Conservation (phyloP, 2,113 vertebrate species). For the Paraplagusia blochii region DNA sequence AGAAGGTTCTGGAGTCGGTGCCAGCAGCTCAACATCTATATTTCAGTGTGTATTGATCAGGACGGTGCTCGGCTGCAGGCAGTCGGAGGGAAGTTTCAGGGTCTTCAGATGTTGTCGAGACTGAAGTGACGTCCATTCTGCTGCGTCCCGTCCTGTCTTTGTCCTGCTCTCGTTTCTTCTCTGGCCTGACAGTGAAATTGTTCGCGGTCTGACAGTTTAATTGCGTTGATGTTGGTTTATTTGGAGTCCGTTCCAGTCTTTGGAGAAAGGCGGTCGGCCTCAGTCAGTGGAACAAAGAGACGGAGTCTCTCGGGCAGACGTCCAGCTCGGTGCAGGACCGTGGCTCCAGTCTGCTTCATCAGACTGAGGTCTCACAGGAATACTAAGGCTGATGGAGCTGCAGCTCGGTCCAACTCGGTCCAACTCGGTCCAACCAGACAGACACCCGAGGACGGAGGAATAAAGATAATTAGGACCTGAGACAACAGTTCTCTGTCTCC, state of each 20-base stretch:
- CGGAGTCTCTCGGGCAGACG: constrained; percentile 55
- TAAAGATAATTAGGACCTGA: constrained; percentile 38
- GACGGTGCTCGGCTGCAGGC: no score
- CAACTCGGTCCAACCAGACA: constrained; percentile 34
- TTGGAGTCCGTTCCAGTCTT: constrained; percentile 35
- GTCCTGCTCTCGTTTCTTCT: no score
- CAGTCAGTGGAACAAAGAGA: constrained; percentile 50
- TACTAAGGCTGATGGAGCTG: constrained; percentile 58
- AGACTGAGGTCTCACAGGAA: constrained; percentile 58
- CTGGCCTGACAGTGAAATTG: no score
- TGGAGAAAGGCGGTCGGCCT: constrained; percentile 40
- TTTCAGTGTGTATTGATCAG: no score
- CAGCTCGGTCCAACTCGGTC: constrained; percentile 31
- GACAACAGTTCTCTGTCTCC: constrained; percentile 25
- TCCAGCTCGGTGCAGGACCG: constrained; percentile 54
- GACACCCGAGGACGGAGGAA: constrained; percentile 25
- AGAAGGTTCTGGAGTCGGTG: no score
- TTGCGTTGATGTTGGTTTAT: no score
- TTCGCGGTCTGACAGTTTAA: no score
- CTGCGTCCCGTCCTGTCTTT: no score
- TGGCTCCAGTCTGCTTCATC: constrained; percentile 66
- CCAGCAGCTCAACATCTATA: no score
- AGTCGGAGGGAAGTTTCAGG: no score
- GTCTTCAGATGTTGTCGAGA: no score
- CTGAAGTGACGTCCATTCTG: no score